phyloP scores from a whole-genome alignment of 2,797 vertebrate genomes.

The Hozukius guyotensis region DNA sequence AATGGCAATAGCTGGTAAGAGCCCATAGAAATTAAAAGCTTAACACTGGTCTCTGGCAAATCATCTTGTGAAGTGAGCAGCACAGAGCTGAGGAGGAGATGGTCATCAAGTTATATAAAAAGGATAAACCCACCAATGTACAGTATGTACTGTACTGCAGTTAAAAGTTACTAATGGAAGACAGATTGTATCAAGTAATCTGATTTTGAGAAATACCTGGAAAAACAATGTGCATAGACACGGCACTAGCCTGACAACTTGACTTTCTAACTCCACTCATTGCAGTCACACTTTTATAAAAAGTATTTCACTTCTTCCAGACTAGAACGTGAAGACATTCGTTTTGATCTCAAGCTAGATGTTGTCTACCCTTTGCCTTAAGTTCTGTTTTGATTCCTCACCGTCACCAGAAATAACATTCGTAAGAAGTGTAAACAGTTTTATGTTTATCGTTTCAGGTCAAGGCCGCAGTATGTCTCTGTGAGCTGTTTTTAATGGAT shows the following conservation, averaged over 20 bases:
- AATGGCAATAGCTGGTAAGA: neutral
- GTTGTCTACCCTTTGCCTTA: constrained; percentile 56
- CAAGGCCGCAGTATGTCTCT: constrained; percentile 46
- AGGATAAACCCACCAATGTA: neutral
- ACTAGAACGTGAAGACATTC: constrained; percentile 38
- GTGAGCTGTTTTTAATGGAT: constrained; percentile 53
- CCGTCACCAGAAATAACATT: constrained; percentile 74
- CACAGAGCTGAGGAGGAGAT: constrained; percentile 56
- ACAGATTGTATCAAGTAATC: neutral
- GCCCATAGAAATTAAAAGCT: neutral
- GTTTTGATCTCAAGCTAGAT: constrained; percentile 42
- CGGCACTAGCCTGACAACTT: constrained; percentile 32
- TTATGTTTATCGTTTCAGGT: constrained; percentile 61
- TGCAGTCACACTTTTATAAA: constrained; percentile 35
- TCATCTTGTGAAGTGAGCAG: constrained; percentile 55
- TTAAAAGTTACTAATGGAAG: neutral
- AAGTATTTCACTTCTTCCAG: constrained; percentile 36
- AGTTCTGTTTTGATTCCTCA: constrained; percentile 61
- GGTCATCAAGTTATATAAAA: constrained; percentile 15
- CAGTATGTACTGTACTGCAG: neutral
- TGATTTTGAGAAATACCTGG: constrained; percentile 8
- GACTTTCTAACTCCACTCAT: constrained; percentile 44
- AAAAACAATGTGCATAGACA: constrained; percentile 11
- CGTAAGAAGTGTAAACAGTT: constrained; percentile 64
- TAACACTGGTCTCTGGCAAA: constrained; percentile 25